Conservation (phyloP, 2,113 vertebrate genomes). For the Hippocampus abdominalis region DNA sequence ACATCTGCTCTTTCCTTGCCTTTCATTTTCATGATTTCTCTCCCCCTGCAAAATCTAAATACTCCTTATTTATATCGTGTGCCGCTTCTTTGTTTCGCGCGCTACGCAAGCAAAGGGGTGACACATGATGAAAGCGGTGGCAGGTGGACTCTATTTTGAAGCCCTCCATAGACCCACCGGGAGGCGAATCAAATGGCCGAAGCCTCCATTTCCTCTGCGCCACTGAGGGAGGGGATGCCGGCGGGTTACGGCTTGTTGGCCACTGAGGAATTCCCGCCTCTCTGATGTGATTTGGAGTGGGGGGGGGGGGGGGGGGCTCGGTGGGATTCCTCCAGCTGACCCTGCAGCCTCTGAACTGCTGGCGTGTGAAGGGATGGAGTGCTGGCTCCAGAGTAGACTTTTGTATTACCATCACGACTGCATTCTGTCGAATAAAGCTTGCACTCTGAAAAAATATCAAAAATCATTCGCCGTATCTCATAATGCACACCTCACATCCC, state of each 20-base stretch:
- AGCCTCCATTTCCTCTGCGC: slow-evolving; percentile 50
- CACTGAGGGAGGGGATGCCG: slow-evolving; percentile 35
- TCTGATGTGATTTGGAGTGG: slow-evolving; percentile 31
- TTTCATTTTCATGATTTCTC: neutral
- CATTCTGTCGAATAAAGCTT: neutral
- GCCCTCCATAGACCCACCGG: slow-evolving; percentile 63
- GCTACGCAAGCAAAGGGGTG: slow-evolving; percentile 48
- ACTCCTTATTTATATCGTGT: neutral
- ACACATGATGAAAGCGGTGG: slow-evolving; percentile 73
- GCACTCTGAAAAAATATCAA: neutral
- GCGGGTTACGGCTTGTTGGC: neutral
- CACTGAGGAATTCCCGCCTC: slow-evolving; percentile 36
- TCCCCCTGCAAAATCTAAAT: neutral
- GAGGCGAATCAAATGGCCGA: slow-evolving; percentile 64
- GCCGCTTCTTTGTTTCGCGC: slow-evolving; percentile 15
- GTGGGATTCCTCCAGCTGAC: slow-evolving; percentile 51
- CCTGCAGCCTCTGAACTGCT: slow-evolving; percentile 31
- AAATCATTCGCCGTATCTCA: too few species aligned
- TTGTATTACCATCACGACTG: neutral
- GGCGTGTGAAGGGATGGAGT: neutral
- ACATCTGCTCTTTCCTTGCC: neutral
- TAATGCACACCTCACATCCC: too few species aligned
- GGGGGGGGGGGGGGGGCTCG: slow-evolving; percentile 12
- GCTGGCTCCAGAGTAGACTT: neutral
- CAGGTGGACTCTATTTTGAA: slow-evolving; percentile 73